Percentiles rank a stretch among this genome's conserved stretches.
phyloP scores from a whole-genome alignment of 2,888 invertebrate species.

The Amaurobius ferox region DNA sequence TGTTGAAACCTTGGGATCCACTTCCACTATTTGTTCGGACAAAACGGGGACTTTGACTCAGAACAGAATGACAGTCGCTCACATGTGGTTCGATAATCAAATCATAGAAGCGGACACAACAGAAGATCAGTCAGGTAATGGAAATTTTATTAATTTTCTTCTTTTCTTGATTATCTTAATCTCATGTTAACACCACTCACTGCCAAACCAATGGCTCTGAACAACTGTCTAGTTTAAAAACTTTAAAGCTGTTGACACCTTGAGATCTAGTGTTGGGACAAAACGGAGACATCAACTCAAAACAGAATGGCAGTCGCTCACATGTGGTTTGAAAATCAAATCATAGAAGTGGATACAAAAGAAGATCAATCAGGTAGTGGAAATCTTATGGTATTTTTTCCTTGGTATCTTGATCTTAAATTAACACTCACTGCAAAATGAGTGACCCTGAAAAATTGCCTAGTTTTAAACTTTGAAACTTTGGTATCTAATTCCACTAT shows the following conservation, averaged over 20 bases:
- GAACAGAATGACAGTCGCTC: constrained; percentile 99
- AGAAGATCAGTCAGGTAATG: constrained; percentile 71
- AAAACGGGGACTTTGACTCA: constrained; percentile 99
- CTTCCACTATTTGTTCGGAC: constrained; percentile 99
- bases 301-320: constrained; percentile 99
- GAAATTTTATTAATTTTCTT: too few relatives aligned
- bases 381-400: too few relatives aligned
- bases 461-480: constrained; percentile 99
- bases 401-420: too few relatives aligned
- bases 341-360: constrained; percentile 98
- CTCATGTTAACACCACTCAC: too few relatives aligned
- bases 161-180: too few relatives aligned
- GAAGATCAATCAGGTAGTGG: constrained; percentile 71
- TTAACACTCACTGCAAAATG: constrained; percentile 98
- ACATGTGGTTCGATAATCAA: constrained; percentile 99
- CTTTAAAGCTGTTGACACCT: constrained; percentile 98
- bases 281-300: constrained; percentile 98
- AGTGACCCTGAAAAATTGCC: constrained; percentile 99
- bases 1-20: constrained; percentile 98
- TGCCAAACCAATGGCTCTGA: constrained; percentile 99
- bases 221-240: constrained; percentile 99
- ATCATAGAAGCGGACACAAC: constrained; percentile 99
- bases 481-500: constrained; percentile 99
- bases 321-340: constrained; percentile 99
- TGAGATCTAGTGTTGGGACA: constrained; percentile 99